Evolutionary conservation across 2,113 vertebrate species (phyloP).

Genomic region (Brachypteracias leptosomus): DNA sequence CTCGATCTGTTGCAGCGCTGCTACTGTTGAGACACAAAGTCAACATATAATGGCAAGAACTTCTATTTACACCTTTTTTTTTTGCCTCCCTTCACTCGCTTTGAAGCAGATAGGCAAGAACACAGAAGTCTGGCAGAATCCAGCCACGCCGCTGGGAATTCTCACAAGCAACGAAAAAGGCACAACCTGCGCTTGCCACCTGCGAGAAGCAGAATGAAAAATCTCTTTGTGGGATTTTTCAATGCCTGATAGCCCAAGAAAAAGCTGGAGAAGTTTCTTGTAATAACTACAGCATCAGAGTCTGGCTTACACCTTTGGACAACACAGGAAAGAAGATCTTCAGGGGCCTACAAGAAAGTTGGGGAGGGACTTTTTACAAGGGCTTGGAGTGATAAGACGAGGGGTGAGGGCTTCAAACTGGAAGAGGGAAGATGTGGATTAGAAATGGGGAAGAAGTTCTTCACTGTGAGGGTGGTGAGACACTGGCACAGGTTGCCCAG

Average conservation of each 20-base stretch:
- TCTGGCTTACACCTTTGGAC: not conserved
- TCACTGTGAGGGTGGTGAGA: no score
- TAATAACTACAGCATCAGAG: not conserved
- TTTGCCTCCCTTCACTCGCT: not conserved
- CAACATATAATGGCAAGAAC: not conserved
- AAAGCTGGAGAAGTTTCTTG: not conserved
- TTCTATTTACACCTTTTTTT: not conserved
- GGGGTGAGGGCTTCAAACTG: no score
- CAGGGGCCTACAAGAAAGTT: no score
- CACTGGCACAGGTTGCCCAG: no score
- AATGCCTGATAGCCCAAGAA: not conserved
- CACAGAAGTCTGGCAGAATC: not conserved
- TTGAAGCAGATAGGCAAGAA: not conserved
- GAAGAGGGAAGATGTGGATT: no score
- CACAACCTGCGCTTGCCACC: not conserved
- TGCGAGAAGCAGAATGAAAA: not conserved
- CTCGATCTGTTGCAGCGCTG: accelerated
- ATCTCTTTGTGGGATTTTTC: not conserved
- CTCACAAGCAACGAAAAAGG: not conserved
- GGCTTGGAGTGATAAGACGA: no score
- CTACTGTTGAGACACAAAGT: not conserved
- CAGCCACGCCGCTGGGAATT: not conserved
- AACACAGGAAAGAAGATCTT: not conserved
- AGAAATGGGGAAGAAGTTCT: no score
- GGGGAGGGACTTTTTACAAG: no score